phyloP scores from a whole-genome alignment of 2,113 vertebrate species.

The Fulmarus glacialis region DNA sequence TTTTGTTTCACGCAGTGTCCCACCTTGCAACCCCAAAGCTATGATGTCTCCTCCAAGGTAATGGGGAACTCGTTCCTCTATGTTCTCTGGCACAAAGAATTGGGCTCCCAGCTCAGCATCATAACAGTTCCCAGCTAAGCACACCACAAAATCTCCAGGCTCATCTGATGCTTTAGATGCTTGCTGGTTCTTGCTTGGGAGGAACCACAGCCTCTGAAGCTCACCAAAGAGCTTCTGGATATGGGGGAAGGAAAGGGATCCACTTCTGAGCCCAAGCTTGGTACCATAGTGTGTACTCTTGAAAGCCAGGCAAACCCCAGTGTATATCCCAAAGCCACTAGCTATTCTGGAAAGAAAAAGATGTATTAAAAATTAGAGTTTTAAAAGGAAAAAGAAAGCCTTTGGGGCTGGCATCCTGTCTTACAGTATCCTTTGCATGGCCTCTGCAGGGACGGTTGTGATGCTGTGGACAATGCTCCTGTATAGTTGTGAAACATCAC shows the following conservation, averaged over 20 bases:
- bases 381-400: background rate
- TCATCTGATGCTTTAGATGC: background rate
- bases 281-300: background rate
- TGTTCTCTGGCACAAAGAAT: background rate
- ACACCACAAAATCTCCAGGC: background rate
- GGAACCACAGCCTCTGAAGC: background rate
- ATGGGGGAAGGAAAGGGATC: background rate
- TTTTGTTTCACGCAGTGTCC: background rate
- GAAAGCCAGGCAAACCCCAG: background rate
- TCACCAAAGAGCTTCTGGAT: background rate
- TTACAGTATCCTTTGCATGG: background rate
- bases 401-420: background rate
- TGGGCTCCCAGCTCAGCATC: background rate
- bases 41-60: background rate
- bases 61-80: background rate
- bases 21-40: background rate
- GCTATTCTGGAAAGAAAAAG: background rate
- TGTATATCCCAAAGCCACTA: background rate
- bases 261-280: background rate
- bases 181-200: background rate
- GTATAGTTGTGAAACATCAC: background rate
- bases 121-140: background rate
- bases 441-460: background rate
- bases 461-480: background rate
- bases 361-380: background rate